Evolutionary conservation across 2,888 invertebrate genomes (phyloP).

Genomic region (Caenorhabditis sp.): DNA sequence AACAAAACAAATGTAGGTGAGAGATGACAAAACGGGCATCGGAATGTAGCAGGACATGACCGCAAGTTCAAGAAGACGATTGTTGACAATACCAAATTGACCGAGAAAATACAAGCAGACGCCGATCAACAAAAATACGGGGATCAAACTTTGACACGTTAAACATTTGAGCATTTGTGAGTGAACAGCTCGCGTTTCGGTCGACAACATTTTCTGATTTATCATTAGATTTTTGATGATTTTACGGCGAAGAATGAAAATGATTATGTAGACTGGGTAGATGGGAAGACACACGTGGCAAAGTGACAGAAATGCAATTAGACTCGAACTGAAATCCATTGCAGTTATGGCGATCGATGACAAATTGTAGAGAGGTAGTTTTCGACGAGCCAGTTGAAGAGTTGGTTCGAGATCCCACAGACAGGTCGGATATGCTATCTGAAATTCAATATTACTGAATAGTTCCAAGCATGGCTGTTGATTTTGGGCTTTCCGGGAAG

Average conservation of each 20-base stretch:
- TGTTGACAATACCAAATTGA: neutral
- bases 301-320: slow-evolving; percentile 9
- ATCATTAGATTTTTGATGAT: slow-evolving; percentile 11
- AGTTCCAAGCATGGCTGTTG: too few relatives aligned
- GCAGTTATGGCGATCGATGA: neutral
- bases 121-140: neutral
- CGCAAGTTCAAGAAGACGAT: neutral
- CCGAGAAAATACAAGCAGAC: neutral
- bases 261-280: slow-evolving; percentile 20
- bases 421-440: too few relatives aligned
- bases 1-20: neutral
- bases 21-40: neutral
- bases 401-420: too few relatives aligned
- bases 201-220: slow-evolving; percentile 11
- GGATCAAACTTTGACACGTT: slow-evolving; percentile 6
- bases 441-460: too few relatives aligned
- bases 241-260: slow-evolving; percentile 24
- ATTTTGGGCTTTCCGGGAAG: too few relatives aligned
- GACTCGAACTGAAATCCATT: neutral
- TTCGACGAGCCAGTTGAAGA: too few relatives aligned
- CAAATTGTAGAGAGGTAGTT: too few relatives aligned
- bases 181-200: slow-evolving; percentile 17
- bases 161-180: slow-evolving; percentile 17
- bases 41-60: neutral
- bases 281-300: slow-evolving; percentile 14